These are phyloP conservation scores for Pipistrellus kuhlii DNA, from an alignment of 2,797 vertebrate genomes.

Conservation along the genomic window DNA sequence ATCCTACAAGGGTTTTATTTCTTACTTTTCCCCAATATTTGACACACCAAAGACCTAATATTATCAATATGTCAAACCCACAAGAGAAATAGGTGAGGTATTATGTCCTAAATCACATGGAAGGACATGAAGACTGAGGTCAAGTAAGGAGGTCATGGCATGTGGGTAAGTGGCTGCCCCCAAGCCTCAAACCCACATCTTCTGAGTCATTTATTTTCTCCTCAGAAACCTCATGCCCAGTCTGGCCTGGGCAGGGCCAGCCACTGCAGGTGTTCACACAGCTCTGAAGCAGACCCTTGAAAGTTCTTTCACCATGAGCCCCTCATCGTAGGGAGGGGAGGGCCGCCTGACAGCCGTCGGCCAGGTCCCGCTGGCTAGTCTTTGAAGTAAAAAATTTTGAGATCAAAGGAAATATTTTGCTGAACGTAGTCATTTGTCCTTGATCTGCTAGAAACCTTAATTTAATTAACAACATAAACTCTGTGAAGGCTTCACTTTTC, in stretches of 20 bases:
- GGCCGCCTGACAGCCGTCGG: background rate
- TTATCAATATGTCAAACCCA: background rate
- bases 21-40: background rate
- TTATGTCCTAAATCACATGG: background rate
- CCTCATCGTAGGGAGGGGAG: background rate
- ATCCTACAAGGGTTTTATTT: background rate
- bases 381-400: conserved; percentile 65
- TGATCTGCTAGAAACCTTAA: conserved; percentile 70
- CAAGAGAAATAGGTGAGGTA: background rate
- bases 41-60: background rate
- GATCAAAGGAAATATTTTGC: conserved; percentile 77
- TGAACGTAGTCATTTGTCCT: conserved; percentile 60
- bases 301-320: background rate
- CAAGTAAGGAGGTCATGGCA: background rate
- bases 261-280: background rate
- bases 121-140: background rate
- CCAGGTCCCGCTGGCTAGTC: background rate
- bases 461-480: conserved; percentile 74
- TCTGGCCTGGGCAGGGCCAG: background rate
- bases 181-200: background rate
- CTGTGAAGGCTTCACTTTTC: conserved; percentile 52
- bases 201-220: background rate
- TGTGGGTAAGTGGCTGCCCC: background rate
- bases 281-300: background rate
- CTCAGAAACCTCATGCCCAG: background rate